Conservation (phyloP, 2,113 vertebrate genomes). For the Corythornis madagascariensis region DNA sequence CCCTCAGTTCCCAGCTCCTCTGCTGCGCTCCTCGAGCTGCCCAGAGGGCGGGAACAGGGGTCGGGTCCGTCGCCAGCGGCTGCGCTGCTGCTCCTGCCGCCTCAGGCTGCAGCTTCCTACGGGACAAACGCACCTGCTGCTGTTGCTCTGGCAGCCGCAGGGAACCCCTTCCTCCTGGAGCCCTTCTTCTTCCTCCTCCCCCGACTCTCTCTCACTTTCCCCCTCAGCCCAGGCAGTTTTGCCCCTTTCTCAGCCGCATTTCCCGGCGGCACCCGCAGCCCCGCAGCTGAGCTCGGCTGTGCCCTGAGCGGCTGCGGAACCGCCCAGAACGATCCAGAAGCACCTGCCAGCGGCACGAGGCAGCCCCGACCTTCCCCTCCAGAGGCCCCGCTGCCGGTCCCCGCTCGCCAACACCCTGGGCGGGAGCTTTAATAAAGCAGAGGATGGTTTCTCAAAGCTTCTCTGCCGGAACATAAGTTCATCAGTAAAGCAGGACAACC, state of each 20-base stretch:
- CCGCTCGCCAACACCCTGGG: fast-evolving
- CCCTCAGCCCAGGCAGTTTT: not conserved
- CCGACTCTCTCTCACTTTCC: no score
- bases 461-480: not conserved
- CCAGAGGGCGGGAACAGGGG: no score
- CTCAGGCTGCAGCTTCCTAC: not conserved
- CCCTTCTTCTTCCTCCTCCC: not conserved
- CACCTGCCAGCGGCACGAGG: fast-evolving
- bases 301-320: not conserved
- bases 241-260: fast-evolving
- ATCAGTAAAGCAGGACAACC: not conserved
- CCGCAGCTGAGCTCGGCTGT: fast-evolving
- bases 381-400: not conserved
- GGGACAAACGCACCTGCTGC: not conserved
- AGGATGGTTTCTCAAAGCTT: not conserved
- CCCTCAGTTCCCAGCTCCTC: not conserved
- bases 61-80: no score
- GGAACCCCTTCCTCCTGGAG: not conserved
- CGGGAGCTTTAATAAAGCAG: not conserved
- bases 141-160: no score
- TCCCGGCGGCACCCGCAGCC: not conserved
- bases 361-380: not conserved
- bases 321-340: no score
- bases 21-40: not conserved
- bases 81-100: no score